phyloP scores from a whole-genome alignment of 2,888 invertebrate species.

The Rhaphigaster nebulosa region DNA sequence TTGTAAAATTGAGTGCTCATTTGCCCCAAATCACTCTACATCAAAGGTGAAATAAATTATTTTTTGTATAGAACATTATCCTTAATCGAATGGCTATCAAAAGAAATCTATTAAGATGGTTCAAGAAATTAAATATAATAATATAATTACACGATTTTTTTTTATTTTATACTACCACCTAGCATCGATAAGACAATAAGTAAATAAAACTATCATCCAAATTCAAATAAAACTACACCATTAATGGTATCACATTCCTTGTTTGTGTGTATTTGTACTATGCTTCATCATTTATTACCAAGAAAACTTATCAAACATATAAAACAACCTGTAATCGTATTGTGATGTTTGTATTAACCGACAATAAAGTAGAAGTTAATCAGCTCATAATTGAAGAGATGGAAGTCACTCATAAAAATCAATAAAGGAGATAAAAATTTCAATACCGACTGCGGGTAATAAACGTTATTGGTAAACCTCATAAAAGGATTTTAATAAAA shows the following conservation, averaged over 20 bases:
- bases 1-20: no score
- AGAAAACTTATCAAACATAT: background rate
- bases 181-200: background rate
- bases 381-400: background rate
- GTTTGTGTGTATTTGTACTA: no score
- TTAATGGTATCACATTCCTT: background rate
- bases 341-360: background rate
- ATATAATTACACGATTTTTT: no score
- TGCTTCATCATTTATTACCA: background rate
- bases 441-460: background rate
- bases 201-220: background rate
- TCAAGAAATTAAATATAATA: no score
- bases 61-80: no score
- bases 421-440: background rate
- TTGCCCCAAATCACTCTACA: no score
- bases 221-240: background rate
- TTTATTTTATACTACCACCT: background rate
- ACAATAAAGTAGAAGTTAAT: background rate
- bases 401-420: background rate
- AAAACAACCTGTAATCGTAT: background rate
- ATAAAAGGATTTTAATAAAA: background rate
- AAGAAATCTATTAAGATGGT: no score
- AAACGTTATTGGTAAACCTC: background rate
- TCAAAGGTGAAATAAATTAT: no score
- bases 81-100: no score